Evolutionary conservation across 2,113 vertebrate species (phyloP), one percentile per base, ranked within the genome.

Genomic region (Synchiropus splendidus): DNA sequence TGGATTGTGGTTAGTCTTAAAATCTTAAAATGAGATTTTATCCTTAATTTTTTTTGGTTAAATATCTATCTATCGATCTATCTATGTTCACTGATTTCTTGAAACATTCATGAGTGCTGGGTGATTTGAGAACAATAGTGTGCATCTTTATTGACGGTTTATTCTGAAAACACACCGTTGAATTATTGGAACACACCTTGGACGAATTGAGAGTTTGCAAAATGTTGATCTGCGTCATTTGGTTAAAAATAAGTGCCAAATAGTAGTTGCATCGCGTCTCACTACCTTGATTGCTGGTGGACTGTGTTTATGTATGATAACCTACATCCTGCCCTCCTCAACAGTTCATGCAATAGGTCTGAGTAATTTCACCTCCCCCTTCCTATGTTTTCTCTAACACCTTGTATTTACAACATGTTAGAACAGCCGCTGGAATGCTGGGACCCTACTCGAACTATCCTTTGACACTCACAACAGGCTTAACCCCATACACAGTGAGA

Each of bases 381-480:
- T 58, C 50, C 61, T 42, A 44, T 71, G 61, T 79, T 79, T 71
- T 77, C 61, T 72, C 58, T 58, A 70, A 78, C 77, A 80, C 68
- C 74, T 81, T 77, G 75, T 77, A 72, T 81, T 82, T 81, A 80
- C 82, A 85, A 88, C 91, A 85, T 92, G 92, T 93, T 84, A 79
- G 86, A 87, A 89, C 92, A 92, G 87, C 88, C 79, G 85, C 80
- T 89, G 90, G 90, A 94, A 92, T 95, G 91, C 80, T 72, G 75
- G 74, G 82, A 82, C 85, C 84, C 68, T 58, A 61, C 51, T 39
- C 40, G 48, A 61, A 67, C 67, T 48, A 39, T 75, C 60, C 62
- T 59, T 45, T 61, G 64, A 57, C 59, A 64, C 52, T 48, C 59
- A 45, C 42, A 52, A 16, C 9, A 30, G 39, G 48, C 42, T 55